These are phyloP conservation scores for Rissa tridactyla DNA, from an alignment of 2,113 vertebrate species.

Conservation along the genomic window DNA sequence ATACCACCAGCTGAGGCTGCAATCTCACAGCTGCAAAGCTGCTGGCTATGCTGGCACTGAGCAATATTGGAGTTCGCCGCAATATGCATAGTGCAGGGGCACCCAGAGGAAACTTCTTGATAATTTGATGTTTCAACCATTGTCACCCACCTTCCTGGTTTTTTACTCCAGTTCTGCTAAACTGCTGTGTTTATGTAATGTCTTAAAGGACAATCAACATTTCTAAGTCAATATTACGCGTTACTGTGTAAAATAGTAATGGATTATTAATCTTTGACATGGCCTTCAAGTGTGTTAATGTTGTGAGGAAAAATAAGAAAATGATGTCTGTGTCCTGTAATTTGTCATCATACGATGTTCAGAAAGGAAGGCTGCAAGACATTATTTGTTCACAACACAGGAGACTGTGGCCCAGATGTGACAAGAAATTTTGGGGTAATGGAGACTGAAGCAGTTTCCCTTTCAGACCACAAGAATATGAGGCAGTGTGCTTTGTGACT, in stretches of 20 bases:
- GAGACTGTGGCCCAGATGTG: not conserved
- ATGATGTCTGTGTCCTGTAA: not conserved
- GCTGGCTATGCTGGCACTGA: not conserved
- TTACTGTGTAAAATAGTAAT: not conserved
- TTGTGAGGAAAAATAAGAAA: not conserved
- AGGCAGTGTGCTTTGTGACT: not conserved
- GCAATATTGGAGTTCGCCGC: not conserved
- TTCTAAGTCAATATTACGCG: not conserved
- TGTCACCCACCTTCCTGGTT: not conserved
- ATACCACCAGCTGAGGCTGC: not conserved
- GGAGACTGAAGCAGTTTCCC: not conserved
- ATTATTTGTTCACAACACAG: not conserved
- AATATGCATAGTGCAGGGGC: not conserved
- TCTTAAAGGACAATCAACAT: not conserved
- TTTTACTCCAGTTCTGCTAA: not conserved
- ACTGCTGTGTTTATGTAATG: not conserved
- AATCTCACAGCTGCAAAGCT: not conserved
- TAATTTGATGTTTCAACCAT: not conserved
- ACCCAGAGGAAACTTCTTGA: not conserved
- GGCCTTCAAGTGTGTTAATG: not conserved
- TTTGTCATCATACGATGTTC: fast-evolving
- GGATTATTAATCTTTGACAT: not conserved
- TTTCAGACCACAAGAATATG: not conserved
- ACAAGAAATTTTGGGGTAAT: not conserved
- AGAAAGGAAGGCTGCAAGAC: not conserved